Evolutionary conservation across 2,888 invertebrate species (phyloP), one percentile per base, ranked within the genome.

Genomic region (Plagodis pulveraria): DNA sequence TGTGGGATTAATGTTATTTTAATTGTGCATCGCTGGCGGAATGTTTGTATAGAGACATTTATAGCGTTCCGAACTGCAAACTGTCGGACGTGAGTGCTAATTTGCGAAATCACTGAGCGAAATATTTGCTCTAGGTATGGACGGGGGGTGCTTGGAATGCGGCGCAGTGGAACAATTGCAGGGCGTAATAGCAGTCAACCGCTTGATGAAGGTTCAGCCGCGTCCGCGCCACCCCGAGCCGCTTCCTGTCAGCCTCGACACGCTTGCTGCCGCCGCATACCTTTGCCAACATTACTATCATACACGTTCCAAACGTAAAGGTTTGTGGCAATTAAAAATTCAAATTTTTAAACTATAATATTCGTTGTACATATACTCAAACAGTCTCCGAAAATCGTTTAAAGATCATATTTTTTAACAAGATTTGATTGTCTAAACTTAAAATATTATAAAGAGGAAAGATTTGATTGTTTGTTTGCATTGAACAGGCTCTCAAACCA

Each of bases 181-280:
- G 77, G 82, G 83, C 82, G 85, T 91, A 91, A 92, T 92, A 92
- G 84, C 91, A 91, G 91, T 92, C 91, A 92, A 83, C 84, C 86
- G 86, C 85, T 91, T 92, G 91, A 92, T 89, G 89, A 87, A 90
- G 91, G 91, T 92, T 82, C 85, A 71, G 73, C 68, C 71, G 70
- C 66, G 69, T 68, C 70, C 71, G 66, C 66, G 69, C 66, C 72
- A 66, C 65, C 68, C 70, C 75, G 71, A 69, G 54, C 72, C 72
- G 57, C 71, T 73, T 74, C 72, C 80, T 77, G 76, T 77, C 81
- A 75, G 75, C 67, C 72, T 64, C 67, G 59, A 70, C 64, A 71
- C 76, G 66, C 65, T 71, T 60, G 67, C 65, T 63, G 9, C 22
- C 22, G 58, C 52, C 61, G 71, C 74, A 69, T 68, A 73, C 65